Evolutionary conservation across 2,888 invertebrate genomes (phyloP), one percentile per base, ranked within the genome.

Genomic region (Chydorus sphaericus): DNA sequence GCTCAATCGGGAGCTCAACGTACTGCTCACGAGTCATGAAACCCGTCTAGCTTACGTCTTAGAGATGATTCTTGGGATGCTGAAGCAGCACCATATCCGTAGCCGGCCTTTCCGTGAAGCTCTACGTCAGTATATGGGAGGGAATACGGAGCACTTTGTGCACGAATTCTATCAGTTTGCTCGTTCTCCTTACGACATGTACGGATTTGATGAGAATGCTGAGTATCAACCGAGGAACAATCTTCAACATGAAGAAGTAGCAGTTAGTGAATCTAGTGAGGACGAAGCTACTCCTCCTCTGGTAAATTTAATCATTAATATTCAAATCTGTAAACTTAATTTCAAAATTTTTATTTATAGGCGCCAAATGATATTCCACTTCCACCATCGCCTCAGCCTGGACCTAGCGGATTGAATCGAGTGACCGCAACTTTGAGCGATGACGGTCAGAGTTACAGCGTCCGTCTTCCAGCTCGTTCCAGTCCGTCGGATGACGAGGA

Each of bases 81-180:
- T 92, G 20, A 78, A 70, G 16, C 73, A 77, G 60, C 77, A 80
- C 65, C 79, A 85, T 65, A 75, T 85, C 59, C 75, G 73, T 61
- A 80, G 83, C 58, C 66, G 66, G 8, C 80, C 82, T 64, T 90
- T 93, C 70, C 77, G 80, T 37, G 77, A 80, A 39, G 73, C 79
- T 14, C 69, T 91, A 54, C 74, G 75, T 29, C 78, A 82, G 14
- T 84, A 81, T 67, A 74, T 91, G 59, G 80, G 81, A 20, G 71
- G 74, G 1, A 75, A 81, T 61, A 86, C 90, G 0, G 78, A 81
- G 57, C 93, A 93, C 69, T 94, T 94, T 67, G 77, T 88, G 31
- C 91, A 93, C 67, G 93, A 94, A 67, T 77, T 94, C 59, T 80
- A 82, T 63, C 81, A 81, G 67, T 94, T 85, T 71, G 89, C 93